These are phyloP conservation scores for Alosa sapidissima DNA, from an alignment of 2,797 vertebrate genomes.

Conservation along the genomic window DNA sequence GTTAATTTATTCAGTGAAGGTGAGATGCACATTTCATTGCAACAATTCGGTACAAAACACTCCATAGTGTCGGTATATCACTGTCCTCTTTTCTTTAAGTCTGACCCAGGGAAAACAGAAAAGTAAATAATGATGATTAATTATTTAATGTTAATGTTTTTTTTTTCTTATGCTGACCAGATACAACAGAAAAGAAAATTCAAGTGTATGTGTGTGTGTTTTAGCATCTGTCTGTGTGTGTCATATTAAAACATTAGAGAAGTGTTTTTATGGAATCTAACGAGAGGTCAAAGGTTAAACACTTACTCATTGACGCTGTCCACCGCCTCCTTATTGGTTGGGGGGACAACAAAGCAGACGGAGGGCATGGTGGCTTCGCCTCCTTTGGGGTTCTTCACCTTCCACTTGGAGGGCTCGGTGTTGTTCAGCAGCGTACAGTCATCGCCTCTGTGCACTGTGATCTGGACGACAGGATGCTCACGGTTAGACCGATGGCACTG, in stretches of 20 bases:
- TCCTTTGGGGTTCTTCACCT: slow-evolving; percentile 75
- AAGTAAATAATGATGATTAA: too few relatives aligned
- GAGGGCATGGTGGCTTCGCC: slow-evolving; percentile 83
- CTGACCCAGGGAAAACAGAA: too few relatives aligned
- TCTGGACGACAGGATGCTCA: slow-evolving; percentile 63
- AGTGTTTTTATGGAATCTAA: not conserved
- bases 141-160: too few relatives aligned
- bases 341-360: slow-evolving; percentile 88
- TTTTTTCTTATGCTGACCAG: too few relatives aligned
- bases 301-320: slow-evolving; percentile 79
- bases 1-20: not conserved
- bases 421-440: slow-evolving; percentile 82
- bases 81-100: too few relatives aligned
- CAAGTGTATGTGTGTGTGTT: not conserved
- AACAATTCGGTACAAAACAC: not conserved
- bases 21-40: not conserved
- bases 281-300: not conserved
- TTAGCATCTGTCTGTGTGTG: not conserved
- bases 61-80: too few relatives aligned
- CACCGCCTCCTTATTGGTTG: slow-evolving; percentile 87
- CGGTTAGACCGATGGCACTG: too few relatives aligned
- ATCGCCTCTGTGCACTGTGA: slow-evolving; percentile 88
- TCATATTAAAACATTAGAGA: not conserved
- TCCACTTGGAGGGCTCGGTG: slow-evolving; percentile 85
- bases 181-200: too few relatives aligned